Evolutionary conservation across 2,888 invertebrate species (phyloP).

Genomic region (Nysson spinosus): DNA sequence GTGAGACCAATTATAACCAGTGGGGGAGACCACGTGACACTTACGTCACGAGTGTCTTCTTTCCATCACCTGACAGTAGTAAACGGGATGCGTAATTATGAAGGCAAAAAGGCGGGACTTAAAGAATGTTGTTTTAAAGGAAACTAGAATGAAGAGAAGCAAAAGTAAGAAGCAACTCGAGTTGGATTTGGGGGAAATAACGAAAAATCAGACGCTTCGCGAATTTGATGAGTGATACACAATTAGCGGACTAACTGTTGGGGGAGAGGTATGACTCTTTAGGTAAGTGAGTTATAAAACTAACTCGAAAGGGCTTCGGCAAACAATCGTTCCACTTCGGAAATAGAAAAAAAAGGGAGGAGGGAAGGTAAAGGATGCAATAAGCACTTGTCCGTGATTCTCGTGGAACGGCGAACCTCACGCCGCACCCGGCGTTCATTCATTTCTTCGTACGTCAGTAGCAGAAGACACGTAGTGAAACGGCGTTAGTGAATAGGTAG

Average conservation of each 20-base stretch:
- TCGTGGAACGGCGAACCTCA: slow-evolving; percentile 16
- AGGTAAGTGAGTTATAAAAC: slow-evolving; percentile 9
- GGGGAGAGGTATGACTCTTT: background rate
- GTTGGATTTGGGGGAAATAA: background rate
- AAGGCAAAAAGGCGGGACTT: no score
- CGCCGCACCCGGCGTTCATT: slow-evolving; percentile 26
- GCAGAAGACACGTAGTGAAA: slow-evolving; percentile 25
- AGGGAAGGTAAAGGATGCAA: background rate
- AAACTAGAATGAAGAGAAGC: no score
- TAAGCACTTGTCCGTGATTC: slow-evolving; percentile 9
- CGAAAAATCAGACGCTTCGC: slow-evolving; percentile 14
- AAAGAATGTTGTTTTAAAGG: no score
- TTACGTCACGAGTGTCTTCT: no score
- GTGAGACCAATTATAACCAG: no score
- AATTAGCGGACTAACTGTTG: background rate
- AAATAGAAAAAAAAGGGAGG: background rate
- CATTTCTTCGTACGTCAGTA: slow-evolving; percentile 23
- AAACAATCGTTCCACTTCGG: background rate
- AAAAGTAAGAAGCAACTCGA: no score
- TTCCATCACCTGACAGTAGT: no score
- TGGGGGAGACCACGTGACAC: no score
- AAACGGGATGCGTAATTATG: no score
- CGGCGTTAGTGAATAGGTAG: background rate
- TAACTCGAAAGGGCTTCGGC: slow-evolving; percentile 11
- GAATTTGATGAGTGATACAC: background rate